Conservation (phyloP, 2,113 vertebrate species). For the Saguinus imperator region DNA sequence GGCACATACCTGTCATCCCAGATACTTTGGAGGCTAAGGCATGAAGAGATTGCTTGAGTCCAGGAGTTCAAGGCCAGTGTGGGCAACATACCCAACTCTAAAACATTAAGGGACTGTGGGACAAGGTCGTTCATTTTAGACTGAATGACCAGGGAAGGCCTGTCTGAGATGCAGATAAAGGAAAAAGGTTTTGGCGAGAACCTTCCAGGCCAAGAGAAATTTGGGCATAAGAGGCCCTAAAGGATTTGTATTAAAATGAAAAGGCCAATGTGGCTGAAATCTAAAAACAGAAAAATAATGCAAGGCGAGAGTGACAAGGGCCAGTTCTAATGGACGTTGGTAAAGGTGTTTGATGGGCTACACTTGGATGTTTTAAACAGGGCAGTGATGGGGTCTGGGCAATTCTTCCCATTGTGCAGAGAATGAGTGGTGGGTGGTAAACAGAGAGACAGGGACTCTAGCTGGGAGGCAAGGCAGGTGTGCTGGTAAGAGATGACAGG, state of each 20-base stretch:
- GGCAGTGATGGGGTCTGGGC: rapidly evolving
- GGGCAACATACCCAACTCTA: not conserved
- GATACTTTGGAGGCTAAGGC: not conserved
- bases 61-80: not conserved
- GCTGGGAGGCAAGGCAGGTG: rapidly evolving
- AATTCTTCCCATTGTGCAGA: not conserved
- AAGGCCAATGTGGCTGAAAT: rapidly evolving
- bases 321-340: not conserved
- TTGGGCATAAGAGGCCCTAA: not conserved
- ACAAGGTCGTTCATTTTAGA: not conserved
- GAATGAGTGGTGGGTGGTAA: not conserved
- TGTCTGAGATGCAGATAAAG: not conserved
- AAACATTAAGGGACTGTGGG: not conserved
- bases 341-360: not conserved
- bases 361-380: rapidly evolving
- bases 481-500: not conserved
- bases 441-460: not conserved
- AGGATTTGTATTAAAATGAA: not conserved
- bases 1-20: not conserved
- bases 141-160: not conserved
- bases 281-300: not conserved
- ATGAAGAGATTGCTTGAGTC: not conserved
- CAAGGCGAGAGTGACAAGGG: not conserved
- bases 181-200: not conserved
- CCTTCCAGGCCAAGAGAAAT: not conserved